Evolutionary conservation across 2,113 vertebrate genomes (phyloP).

Genomic region (Gopherus flavomarginatus): DNA sequence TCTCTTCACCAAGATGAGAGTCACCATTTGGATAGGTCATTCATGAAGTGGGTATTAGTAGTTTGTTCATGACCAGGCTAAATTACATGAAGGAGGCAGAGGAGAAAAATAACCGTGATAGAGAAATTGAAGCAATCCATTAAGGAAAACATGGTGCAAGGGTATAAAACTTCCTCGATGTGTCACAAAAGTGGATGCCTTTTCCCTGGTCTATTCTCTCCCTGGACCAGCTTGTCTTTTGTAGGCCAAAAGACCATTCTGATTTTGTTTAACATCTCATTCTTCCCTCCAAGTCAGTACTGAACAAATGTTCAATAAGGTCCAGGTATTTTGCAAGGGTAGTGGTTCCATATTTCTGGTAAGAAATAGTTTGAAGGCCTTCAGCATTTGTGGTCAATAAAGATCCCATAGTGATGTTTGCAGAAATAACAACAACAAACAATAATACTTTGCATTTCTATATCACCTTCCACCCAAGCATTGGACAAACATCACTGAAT

Average conservation of each 20-base stretch:
- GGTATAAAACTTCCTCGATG: not conserved
- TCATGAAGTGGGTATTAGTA: not conserved
- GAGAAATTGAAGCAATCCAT: not conserved
- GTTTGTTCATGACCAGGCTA: not conserved
- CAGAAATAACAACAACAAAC: not conserved
- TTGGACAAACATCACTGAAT: rapidly evolving
- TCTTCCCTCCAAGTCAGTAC: not conserved
- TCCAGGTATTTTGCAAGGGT: not conserved
- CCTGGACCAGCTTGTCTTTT: not conserved
- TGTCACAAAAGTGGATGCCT: not conserved
- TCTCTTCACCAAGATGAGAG: not conserved
- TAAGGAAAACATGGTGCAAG: not conserved
- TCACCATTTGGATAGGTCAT: not conserved
- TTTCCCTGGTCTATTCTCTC: not conserved
- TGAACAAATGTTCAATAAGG: not conserved
- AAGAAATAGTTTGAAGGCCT: not conserved
- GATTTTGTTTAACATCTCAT: not conserved
- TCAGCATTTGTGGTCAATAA: not conserved
- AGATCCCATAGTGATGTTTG: not conserved
- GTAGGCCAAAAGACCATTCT: not conserved
- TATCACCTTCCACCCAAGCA: not conserved
- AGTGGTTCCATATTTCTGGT: not conserved
- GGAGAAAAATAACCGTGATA: not conserved
- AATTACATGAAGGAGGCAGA: not conserved
- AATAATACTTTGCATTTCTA: not conserved